Conservation (phyloP, 2,797 vertebrate genomes). For the Pipistrellus pipistrellus region DNA sequence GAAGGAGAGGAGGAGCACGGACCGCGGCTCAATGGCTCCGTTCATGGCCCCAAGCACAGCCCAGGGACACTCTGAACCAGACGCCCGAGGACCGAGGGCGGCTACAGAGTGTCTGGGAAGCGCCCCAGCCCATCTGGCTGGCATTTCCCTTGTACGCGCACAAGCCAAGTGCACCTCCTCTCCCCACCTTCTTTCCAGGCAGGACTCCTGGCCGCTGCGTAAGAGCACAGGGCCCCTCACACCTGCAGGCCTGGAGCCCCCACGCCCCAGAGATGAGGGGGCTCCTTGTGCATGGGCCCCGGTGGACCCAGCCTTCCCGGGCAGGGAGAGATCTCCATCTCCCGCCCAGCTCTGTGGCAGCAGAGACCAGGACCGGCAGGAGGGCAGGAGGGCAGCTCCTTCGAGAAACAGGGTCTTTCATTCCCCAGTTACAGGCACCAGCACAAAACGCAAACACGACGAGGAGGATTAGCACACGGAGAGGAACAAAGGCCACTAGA, state of each 20-base stretch:
- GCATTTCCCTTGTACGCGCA: neutral
- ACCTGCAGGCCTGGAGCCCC: neutral
- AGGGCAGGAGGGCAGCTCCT: neutral
- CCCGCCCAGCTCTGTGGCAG: neutral
- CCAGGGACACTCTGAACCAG: neutral
- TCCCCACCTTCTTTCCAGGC: neutral
- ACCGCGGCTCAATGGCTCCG: neutral
- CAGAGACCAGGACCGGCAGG: neutral
- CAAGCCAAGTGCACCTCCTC: neutral
- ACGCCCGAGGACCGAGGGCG: no score
- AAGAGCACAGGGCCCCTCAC: neutral
- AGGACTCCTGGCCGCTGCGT: neutral
- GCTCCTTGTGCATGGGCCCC: neutral
- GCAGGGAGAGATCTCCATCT: neutral
- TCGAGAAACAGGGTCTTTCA: neutral
- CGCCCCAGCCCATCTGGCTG: neutral
- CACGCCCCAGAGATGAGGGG: no score
- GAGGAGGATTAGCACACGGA: neutral
- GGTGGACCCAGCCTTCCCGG: neutral
- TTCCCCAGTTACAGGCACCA: neutral
- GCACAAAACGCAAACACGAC: neutral
- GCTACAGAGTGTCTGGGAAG: neutral
- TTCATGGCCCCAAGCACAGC: neutral
- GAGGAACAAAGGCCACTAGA: neutral
- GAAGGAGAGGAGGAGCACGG: neutral